Evolutionary conservation across 2,113 vertebrate species (phyloP).

Genomic region (Xiphophorus hellerii): DNA sequence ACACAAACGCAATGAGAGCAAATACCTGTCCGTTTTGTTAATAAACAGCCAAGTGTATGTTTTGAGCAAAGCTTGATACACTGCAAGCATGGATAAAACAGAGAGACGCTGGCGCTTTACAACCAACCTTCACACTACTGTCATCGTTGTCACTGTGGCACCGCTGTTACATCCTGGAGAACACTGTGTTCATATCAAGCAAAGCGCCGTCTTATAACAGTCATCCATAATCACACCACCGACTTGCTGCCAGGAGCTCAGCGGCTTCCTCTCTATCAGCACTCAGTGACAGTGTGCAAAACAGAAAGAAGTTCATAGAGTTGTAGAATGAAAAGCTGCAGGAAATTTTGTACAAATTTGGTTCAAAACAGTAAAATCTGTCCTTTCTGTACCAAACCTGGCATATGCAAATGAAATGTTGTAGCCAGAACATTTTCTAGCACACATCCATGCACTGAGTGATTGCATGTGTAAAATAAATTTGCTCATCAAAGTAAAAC

Average conservation of each 20-base stretch:
- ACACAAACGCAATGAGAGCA: conserved; percentile 45
- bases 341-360: background rate
- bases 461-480: background rate
- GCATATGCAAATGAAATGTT: background rate
- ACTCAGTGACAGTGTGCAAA: conserved; percentile 27
- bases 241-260: conserved; percentile 56
- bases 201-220: conserved; percentile 43
- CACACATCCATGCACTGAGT: background rate
- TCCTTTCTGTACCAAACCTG: background rate
- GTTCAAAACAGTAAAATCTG: background rate
- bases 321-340: background rate
- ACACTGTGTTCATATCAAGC: conserved; percentile 54
- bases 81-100: conserved; percentile 47
- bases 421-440: background rate
- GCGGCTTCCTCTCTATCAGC: conserved; percentile 40
- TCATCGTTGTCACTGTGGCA: conserved; percentile 38
- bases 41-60: conserved; percentile 63
- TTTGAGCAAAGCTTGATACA: conserved; percentile 39
- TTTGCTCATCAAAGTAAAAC: background rate
- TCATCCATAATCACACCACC: conserved; percentile 56
- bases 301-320: conserved; percentile 7
- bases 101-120: conserved; percentile 40
- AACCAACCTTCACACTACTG: conserved; percentile 42
- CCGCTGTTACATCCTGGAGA: conserved; percentile 48
- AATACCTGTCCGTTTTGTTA: conserved; percentile 43